Evolutionary conservation across 2,113 vertebrate species (phyloP).

Genomic region (Actinemys pallida): DNA sequence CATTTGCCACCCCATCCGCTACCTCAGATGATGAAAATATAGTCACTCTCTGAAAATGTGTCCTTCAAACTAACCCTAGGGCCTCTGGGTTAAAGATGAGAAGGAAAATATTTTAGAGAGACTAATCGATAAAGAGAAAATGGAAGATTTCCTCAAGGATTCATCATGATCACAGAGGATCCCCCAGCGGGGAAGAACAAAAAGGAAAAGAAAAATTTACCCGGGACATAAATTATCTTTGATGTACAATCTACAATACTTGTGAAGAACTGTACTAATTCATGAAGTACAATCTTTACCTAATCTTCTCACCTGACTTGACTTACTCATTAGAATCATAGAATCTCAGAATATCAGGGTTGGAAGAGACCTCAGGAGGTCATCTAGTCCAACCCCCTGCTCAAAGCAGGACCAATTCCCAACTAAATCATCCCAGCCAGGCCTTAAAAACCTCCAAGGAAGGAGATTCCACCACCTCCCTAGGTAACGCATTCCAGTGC

Average conservation of each 20-base stretch:
- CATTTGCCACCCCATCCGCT: not conserved
- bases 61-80: not conserved
- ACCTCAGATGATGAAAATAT: not conserved
- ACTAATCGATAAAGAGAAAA: not conserved
- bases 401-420: too few relatives aligned
- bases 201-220: not conserved
- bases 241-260: not conserved
- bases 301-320: not conserved
- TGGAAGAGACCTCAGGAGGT: too few relatives aligned
- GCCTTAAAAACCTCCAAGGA: too few relatives aligned
- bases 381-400: too few relatives aligned
- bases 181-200: not conserved
- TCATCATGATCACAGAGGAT: not conserved
- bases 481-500: too few relatives aligned
- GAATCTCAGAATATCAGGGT: not conserved
- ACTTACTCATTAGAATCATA: not conserved
- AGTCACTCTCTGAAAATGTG: not conserved
- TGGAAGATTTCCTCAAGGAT: not conserved
- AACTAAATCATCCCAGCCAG: too few relatives aligned
- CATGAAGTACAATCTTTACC: not conserved
- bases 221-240: fast-evolving
- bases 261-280: not conserved
- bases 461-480: too few relatives aligned
- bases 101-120: not conserved
- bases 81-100: not conserved